Conservation (phyloP, 1,140 invertebrate species). For the Hormaphis cornu region DNA sequence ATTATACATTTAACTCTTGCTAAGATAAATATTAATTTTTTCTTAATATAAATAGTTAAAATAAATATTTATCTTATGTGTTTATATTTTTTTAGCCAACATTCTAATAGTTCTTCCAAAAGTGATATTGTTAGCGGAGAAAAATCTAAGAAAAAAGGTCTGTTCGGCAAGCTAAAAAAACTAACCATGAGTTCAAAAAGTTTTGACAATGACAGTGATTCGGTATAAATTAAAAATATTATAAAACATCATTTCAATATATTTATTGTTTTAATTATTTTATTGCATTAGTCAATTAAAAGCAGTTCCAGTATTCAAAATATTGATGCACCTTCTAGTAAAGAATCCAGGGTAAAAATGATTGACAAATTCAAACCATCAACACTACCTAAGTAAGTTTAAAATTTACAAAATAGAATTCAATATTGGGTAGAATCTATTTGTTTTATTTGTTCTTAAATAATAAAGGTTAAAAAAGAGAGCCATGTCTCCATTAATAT, state of each 20-base stretch:
- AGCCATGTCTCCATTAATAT: conserved; percentile 27
- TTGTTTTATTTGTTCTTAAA: background rate
- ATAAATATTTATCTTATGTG: background rate
- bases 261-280: background rate
- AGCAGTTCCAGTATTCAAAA: conserved; percentile 9
- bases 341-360: background rate
- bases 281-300: background rate
- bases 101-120: conserved; percentile 73
- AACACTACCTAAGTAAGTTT: conserved; percentile 19
- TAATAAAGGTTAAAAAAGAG: conserved; percentile 16
- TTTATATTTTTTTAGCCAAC: conserved; percentile 47
- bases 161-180: conserved; percentile 75
- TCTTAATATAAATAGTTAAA: too few species aligned
- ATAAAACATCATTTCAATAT: background rate
- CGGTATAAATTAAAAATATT: background rate
- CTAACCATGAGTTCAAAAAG: conserved; percentile 69
- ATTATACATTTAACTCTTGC: too few species aligned
- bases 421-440: background rate
- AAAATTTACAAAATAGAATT: background rate
- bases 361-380: conserved; percentile 4
- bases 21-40: too few species aligned
- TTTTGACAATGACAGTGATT: conserved; percentile 48
- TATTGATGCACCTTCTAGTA: background rate
- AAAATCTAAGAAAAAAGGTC: conserved; percentile 70
- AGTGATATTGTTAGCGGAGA: conserved; percentile 62